A percentile compares a stretch with the other conserved stretches of the same genome.
Conservation (phyloP, 2,888 invertebrate species). For the Phaonia tiefii region DNA sequence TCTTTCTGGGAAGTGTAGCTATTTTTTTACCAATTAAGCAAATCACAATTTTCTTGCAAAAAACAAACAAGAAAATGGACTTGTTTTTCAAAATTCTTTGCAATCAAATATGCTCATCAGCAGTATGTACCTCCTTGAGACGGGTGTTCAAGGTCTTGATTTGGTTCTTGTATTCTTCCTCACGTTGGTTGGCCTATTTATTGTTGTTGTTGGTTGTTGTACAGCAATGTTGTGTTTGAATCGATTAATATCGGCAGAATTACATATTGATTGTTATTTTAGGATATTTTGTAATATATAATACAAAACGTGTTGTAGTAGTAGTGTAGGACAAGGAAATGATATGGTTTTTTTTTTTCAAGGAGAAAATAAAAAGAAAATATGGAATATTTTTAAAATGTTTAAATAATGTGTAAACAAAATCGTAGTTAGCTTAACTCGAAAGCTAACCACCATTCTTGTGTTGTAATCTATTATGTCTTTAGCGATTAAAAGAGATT, state of each 20-base stretch:
- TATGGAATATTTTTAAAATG: conserved; percentile 18
- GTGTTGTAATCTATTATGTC: too few relatives aligned
- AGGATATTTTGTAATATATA: conserved; percentile 57
- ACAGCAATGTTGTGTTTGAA: conserved; percentile 58
- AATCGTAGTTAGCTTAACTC: neutral
- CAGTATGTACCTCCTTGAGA: conserved; percentile 95
- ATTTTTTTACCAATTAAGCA: conserved; percentile 49
- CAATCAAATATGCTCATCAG: conserved; percentile 31
- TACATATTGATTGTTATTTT: conserved; percentile 18
- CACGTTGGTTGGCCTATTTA: conserved; percentile 97
- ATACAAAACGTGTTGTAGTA: conserved; percentile 47
- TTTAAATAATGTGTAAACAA: neutral
- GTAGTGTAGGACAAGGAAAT: conserved; percentile 8
- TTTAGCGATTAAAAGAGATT: too few relatives aligned
- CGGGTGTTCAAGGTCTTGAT: conserved; percentile 99
- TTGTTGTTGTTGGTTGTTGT: conserved; percentile 75
- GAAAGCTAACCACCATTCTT: neutral
- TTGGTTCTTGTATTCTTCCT: conserved; percentile 99
- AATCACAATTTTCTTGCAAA: conserved; percentile 54
- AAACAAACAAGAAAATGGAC: conserved; percentile 58
- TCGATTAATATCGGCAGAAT: conserved; percentile 14
- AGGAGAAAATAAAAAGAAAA: conserved; percentile 20
- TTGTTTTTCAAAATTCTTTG: too few relatives aligned
- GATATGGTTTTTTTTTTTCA: conserved; percentile 1
- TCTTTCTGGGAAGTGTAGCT: conserved; percentile 60